These are phyloP conservation scores for Acanthopagrus latus DNA, from an alignment of 2,797 vertebrate genomes.

Conservation along the genomic window DNA sequence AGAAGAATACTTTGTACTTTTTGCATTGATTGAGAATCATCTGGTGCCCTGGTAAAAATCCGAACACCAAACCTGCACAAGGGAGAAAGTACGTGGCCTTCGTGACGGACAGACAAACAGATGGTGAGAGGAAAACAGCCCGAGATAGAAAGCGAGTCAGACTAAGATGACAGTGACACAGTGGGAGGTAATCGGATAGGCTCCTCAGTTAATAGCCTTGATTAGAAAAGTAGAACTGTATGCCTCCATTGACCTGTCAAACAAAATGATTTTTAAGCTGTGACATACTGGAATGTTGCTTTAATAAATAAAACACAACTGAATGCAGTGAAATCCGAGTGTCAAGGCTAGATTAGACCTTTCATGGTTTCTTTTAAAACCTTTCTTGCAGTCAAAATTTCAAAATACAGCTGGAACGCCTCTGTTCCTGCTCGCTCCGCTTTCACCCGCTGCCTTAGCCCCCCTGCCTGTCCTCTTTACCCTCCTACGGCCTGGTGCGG, in stretches of 20 bases:
- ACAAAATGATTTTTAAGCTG: no score
- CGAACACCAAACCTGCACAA: constrained; percentile 92
- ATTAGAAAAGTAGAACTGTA: constrained; percentile 6
- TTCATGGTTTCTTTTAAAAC: background rate
- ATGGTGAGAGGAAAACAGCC: background rate
- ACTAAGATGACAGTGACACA: constrained; percentile 25
- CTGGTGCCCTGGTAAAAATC: constrained; percentile 92
- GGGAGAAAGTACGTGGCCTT: constrained; percentile 1
- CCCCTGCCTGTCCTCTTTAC: constrained; percentile 53
- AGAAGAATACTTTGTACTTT: no score
- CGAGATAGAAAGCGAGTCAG: background rate
- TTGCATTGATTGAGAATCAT: constrained; percentile 90
- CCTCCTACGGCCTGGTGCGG: constrained; percentile 49
- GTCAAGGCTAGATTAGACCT: background rate
- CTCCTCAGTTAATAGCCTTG: constrained; percentile 35
- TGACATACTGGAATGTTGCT: no score
- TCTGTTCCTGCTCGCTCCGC: constrained; percentile 30
- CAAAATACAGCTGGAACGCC: background rate
- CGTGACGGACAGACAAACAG: background rate
- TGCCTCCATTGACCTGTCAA: no score
- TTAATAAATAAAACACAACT: no score
- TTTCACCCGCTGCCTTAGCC: constrained; percentile 15
- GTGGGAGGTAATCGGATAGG: constrained; percentile 44
- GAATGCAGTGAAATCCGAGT: no score
- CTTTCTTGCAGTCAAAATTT: constrained; percentile 4